Conservation (phyloP, 2,113 vertebrate species). For the Centrocercus urophasianus region DNA sequence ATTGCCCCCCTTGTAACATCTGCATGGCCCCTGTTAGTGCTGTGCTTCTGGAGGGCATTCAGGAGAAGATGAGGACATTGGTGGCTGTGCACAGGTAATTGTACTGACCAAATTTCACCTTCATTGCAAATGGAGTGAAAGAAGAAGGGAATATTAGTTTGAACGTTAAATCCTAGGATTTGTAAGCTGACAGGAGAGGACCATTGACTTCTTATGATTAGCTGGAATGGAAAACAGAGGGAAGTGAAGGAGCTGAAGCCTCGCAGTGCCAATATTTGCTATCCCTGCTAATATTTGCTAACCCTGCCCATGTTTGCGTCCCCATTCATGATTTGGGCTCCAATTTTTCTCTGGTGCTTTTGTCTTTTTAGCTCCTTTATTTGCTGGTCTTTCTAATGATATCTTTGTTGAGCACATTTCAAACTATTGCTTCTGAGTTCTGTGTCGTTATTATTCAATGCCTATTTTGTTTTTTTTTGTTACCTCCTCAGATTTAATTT, state of each 20-base stretch:
- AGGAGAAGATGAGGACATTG: neutral
- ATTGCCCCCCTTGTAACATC: neutral
- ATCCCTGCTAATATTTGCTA: neutral
- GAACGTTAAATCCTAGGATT: neutral
- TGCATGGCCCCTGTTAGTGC: accelerated
- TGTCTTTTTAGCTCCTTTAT: neutral
- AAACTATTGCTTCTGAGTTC: neutral
- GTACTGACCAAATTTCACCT: neutral
- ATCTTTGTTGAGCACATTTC: neutral
- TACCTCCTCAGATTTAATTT: neutral
- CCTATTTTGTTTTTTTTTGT: neutral
- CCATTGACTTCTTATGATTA: neutral
- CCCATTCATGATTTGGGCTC: neutral
- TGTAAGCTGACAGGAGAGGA: neutral
- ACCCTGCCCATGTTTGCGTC: neutral
- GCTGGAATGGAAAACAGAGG: neutral
- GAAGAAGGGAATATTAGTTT: neutral
- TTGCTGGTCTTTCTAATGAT: neutral
- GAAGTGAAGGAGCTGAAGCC: neutral
- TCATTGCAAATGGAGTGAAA: neutral
- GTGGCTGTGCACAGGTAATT: accelerated
- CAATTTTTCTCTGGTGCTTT: neutral
- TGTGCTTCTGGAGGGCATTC: neutral
- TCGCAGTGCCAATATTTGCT: neutral
- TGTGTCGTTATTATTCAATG: neutral